A percentile compares a stretch with the other conserved stretches of the same genome.
Evolutionary conservation across 2,113 vertebrate genomes (phyloP).

Genomic region (Sialia sialis): DNA sequence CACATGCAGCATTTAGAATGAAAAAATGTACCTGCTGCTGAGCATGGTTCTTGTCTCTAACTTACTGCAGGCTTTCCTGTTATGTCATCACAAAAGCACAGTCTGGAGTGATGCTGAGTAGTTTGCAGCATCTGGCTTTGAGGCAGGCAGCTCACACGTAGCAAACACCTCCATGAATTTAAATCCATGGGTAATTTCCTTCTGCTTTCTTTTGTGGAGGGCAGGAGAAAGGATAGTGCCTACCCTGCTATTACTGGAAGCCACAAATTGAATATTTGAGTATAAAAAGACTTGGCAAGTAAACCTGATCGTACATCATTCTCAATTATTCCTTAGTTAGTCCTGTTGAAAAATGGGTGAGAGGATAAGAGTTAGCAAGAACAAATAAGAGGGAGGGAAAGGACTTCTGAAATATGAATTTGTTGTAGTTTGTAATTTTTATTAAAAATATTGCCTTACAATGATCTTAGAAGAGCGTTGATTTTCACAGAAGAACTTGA

Average conservation of each 20-base stretch:
- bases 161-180: fast-evolving
- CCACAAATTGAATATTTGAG: not conserved
- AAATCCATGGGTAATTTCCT: not conserved
- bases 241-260: not conserved
- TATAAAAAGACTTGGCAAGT: not conserved
- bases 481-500: not conserved
- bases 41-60: not conserved
- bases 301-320: not conserved
- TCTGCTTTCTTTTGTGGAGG: not conserved
- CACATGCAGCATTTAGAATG: not conserved
- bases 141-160: not conserved
- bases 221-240: not conserved
- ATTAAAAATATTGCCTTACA: not conserved
- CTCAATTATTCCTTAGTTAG: not conserved
- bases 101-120: not conserved
- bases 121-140: not conserved
- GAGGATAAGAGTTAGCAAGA: not conserved
- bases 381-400: not conserved
- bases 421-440: not conserved
- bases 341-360: not conserved
- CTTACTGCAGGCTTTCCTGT: not conserved
- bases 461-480: not conserved
- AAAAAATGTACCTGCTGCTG: not conserved
- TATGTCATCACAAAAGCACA: not conserved
- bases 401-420: not conserved